A percentile compares a stretch with the other conserved stretches of the same genome.
These are phyloP conservation scores for Nymphalis c-album DNA, from an alignment of 2,888 invertebrate genomes.

Conservation along the genomic window DNA sequence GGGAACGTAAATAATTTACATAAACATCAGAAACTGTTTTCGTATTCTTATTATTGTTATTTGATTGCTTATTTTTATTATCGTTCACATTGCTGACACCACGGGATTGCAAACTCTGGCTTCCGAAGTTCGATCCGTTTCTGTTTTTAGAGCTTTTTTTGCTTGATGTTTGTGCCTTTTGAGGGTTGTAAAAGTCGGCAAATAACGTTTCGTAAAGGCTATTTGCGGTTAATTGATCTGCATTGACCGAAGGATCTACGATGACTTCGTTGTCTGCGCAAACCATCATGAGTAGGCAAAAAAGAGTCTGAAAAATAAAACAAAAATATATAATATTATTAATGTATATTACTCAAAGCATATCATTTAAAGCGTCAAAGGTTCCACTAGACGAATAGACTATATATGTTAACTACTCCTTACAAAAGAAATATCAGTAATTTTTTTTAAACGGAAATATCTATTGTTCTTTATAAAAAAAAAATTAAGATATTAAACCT, in stretches of 20 bases:
- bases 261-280: slow-evolving; percentile 9
- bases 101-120: not conserved
- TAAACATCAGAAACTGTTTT: not conserved
- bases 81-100: no score
- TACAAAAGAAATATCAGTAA: no score
- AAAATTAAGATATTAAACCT: no score
- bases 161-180: slow-evolving; percentile 1
- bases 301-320: slow-evolving; percentile 28
- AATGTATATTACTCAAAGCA: not conserved
- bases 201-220: slow-evolving; percentile 10
- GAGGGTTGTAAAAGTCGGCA: not conserved
- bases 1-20: not conserved
- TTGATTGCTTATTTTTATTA: not conserved
- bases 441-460: no score
- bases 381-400: no score
- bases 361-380: no score
- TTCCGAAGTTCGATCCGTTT: not conserved
- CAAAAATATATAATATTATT: not conserved
- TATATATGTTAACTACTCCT: no score
- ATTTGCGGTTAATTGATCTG: slow-evolving; percentile 3
- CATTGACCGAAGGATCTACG: not conserved
- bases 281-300: slow-evolving; percentile 26
- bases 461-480: no score
- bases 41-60: not conserved
- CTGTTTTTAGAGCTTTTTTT: not conserved